Evolutionary conservation across 2,113 vertebrate genomes (phyloP).

Genomic region (Proteles cristata): DNA sequence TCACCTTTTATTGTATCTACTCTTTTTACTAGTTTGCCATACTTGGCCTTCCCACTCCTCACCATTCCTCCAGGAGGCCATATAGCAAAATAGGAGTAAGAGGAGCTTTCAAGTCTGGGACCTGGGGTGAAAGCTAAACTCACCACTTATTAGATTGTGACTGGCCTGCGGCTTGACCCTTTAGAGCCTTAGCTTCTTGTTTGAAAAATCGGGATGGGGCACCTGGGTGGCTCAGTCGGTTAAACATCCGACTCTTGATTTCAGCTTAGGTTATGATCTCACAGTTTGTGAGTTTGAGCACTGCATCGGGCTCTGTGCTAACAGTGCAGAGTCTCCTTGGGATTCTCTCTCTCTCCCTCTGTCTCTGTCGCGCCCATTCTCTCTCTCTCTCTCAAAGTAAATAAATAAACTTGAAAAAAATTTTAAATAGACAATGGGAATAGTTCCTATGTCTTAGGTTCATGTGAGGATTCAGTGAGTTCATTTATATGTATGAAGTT

Average conservation of each 20-base stretch:
- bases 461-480: not conserved
- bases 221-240: too few species aligned
- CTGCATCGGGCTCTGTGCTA: too few species aligned
- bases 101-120: not conserved
- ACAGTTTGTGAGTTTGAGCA: too few species aligned
- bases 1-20: not conserved
- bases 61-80: not conserved
- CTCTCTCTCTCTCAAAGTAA: too few species aligned
- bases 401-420: too few species aligned
- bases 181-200: not conserved
- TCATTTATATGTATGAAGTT: not conserved
- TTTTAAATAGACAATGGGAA: not conserved
- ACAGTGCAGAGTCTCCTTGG: too few species aligned
- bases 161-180: not conserved
- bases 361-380: too few species aligned
- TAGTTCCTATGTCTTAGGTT: not conserved
- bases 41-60: slow-evolving; percentile 1
- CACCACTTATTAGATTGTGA: not conserved
- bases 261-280: too few species aligned
- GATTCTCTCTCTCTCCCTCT: too few species aligned
- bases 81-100: not conserved
- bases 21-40: not conserved
- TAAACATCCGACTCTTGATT: too few species aligned
- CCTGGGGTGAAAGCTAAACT: not conserved
- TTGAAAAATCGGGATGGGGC: not conserved